These are phyloP conservation scores for Pseudopodoces humilis DNA, from an alignment of 2,113 vertebrate species.

Conservation along the genomic window DNA sequence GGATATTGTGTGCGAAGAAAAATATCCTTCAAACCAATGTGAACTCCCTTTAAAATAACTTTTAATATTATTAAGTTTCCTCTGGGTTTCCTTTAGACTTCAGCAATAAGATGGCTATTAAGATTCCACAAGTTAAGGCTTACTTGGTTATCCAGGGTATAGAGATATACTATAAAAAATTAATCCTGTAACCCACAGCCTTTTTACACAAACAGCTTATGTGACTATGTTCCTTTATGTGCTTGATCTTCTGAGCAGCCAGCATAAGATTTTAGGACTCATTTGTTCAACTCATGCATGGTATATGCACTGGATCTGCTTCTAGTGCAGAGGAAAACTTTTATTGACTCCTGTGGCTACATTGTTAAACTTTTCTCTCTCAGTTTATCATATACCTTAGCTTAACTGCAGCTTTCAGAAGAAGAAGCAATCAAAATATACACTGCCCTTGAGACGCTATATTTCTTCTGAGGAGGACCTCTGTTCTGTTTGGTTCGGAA, in stretches of 20 bases:
- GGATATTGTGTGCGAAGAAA: slow-evolving; percentile 70
- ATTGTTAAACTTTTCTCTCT: background rate
- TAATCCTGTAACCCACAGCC: slow-evolving; percentile 41
- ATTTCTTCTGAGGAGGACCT: background rate
- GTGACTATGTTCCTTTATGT: slow-evolving; percentile 33
- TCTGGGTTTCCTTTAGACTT: slow-evolving; percentile 73
- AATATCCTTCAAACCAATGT: slow-evolving; percentile 68
- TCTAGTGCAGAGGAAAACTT: background rate
- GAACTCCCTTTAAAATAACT: slow-evolving; percentile 79
- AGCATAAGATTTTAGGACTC: background rate
- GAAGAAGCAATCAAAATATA: background rate
- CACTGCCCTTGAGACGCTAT: background rate
- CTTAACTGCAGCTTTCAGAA: slow-evolving; percentile 11
- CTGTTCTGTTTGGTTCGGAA: background rate
- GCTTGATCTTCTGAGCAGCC: slow-evolving; percentile 20
- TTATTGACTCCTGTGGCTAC: background rate
- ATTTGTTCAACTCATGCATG: background rate
- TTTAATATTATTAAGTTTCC: slow-evolving; percentile 79
- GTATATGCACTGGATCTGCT: background rate
- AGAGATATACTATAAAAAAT: slow-evolving; percentile 48
- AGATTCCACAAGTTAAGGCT: slow-evolving; percentile 69
- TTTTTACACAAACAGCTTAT: slow-evolving; percentile 52
- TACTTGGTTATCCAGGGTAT: slow-evolving; percentile 51
- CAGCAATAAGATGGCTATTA: slow-evolving; percentile 69
- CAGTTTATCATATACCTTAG: background rate